Base-by-base conservation (phyloP, 2,797 vertebrate species). In the Toxotes lorentzi region DNA sequence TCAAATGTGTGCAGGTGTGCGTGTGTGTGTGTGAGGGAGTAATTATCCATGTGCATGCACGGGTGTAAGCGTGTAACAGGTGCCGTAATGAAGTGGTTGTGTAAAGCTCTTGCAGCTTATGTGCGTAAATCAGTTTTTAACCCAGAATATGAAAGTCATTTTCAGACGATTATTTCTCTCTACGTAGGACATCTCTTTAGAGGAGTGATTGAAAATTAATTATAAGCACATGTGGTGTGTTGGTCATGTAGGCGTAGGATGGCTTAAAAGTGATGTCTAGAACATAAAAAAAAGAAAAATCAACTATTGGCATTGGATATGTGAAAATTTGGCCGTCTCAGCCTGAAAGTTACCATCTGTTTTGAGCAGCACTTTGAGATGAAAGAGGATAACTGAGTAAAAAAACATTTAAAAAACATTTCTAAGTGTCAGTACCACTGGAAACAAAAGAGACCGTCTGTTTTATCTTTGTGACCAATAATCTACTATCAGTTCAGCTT, bases 261-360 rank as follows among this genome's bases (percentile, higher is more conserved):
- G 23, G 32, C 58, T 64, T 66, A 14, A 70, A 54, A 75, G 14
- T 69, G 41, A 79, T 59, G 70, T 40, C 47, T 51, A 11, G 7
- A 79, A 71, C 38, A 68, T 30, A 63, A 54, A 56, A 41, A 56
- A 5, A 60, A 8, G 16, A 56, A 59, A 59, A 63, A 57, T 57
- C 21, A 48, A 57, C 30, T 7, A 17, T 34, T 81, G 82, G 76
- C 81, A 72, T 27, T 23, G 14, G 41, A 71, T 74, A 27, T 56
- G 43, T 72, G 69, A 13, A 69, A 60, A 81, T 70, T 68, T 70
- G 65, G 50, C 70, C 0, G 9, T 17, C 23, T 70, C 11, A 60
- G 61, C 53, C 58, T 32, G 40, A 80, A 84, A 82, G 66, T 81
- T 71, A 67, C 83, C 83, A 82, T 86, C 76, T 84, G 76, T 67